Evolutionary conservation across 2,797 vertebrate genomes (phyloP), one percentile per base, ranked within the genome.

Genomic region (Myotis findleyi): DNA sequence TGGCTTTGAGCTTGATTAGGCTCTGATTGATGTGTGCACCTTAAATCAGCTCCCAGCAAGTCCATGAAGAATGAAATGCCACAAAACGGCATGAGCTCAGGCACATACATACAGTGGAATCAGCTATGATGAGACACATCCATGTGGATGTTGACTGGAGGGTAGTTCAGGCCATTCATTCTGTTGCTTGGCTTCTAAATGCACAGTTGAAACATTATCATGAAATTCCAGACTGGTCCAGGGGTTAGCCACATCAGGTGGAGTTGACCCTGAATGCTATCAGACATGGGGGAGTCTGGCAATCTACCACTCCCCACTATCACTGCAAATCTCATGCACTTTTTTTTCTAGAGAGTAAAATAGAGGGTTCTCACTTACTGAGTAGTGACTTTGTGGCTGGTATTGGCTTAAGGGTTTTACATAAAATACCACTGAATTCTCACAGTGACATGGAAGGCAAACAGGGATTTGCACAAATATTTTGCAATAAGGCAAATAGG

Each of bases 1-100:
- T 66, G 36, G 80, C 88, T 97, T 96, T 96, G 94, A 95, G 83
- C 93, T 89, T 96, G 92, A 96, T 97, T 97, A 93, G 95, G 76
- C 79, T 92, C 75, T 96, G 97, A 97, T 93, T 91, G 96, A 97
- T 97, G 91, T 82, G 51, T 89, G 88, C n/a, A 80, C 86, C 93
- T 97, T 91, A 94, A 95, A 95, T 97, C 92, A 96, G 84, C 64
- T 96, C 92, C 80, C 47, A 75, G 92, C 62, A 96, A 93, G 72
- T 57, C 62, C 62, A 66, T 62, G 71, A 95, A 96, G 89, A 95
- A 96, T 86, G 71, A 97, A 96, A 97, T 94, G 86, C 47, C 95
- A 76, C 87, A 77, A 55, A 94, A 83, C 79, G 33, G 86, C 68
- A 62, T 25, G 86, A 75, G 83, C 55, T 93, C 93, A 73, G 89